Conservation (phyloP, 2,797 vertebrate species). For the Tenualosa ilisha region DNA sequence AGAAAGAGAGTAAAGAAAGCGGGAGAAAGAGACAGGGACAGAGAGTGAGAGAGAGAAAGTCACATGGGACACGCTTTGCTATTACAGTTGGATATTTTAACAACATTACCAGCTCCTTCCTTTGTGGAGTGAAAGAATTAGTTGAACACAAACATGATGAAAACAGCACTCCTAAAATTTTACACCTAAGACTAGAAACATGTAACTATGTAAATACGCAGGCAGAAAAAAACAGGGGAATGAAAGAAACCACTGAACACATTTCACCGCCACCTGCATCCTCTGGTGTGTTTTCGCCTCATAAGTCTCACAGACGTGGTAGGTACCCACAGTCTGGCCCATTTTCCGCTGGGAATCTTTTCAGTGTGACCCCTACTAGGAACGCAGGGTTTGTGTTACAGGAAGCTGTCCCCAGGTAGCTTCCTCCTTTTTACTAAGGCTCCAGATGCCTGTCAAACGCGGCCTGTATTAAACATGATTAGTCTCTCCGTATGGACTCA, state of each 20-base stretch:
- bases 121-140: conserved; percentile 14
- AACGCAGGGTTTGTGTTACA: conserved; percentile 57
- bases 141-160: neutral
- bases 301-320: conserved; percentile 22
- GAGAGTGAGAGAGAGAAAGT: neutral
- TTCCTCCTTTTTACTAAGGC: conserved; percentile 56
- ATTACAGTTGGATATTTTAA: conserved; percentile 7
- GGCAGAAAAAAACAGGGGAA: neutral
- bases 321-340: conserved; percentile 58
- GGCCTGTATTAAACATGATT: conserved; percentile 63
- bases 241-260: neutral
- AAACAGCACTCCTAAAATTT: neutral
- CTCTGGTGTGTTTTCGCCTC: neutral
- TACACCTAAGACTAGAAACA: conserved; percentile 4
- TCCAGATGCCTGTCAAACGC: conserved; percentile 52
- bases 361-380: conserved; percentile 58
- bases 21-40: neutral
- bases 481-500: conserved; percentile 57
- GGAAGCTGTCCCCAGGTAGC: conserved; percentile 62
- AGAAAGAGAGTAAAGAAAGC: neutral
- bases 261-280: conserved; percentile 15
- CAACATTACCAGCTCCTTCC: neutral
- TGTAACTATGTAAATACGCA: conserved; percentile 11
- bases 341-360: conserved; percentile 55
- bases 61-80: neutral